Evolutionary conservation across 2,797 vertebrate species (phyloP).

Genomic region (Sternotherus odoratus): DNA sequence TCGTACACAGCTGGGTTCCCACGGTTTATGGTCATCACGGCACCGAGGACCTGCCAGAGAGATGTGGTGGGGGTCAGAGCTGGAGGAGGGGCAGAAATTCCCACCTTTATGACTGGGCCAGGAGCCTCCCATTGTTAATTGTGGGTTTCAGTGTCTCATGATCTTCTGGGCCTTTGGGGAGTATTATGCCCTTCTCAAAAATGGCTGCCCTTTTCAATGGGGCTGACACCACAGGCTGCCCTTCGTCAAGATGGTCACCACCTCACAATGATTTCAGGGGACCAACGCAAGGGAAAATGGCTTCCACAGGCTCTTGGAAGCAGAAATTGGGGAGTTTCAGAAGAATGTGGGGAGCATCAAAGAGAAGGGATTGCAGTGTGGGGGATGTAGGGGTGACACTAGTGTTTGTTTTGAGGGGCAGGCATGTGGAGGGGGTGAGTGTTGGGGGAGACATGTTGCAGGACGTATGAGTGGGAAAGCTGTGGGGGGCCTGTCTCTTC

Average conservation of each 20-base stretch:
- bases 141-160: background rate
- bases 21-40: background rate
- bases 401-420: background rate
- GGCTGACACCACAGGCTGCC: no score
- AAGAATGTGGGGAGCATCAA: background rate
- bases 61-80: background rate
- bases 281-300: no score
- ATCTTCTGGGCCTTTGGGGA: background rate
- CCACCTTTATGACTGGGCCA: no score
- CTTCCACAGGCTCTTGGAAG: background rate
- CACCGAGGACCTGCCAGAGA: background rate
- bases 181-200: background rate
- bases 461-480: background rate
- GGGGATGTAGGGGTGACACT: background rate
- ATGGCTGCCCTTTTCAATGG: no score
- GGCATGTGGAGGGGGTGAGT: background rate
- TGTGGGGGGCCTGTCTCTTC: background rate
- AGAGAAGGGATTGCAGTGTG: background rate
- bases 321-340: fast-evolving
- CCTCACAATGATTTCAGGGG: no score
- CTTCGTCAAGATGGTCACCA: no score
- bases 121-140: background rate
- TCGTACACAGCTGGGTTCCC: background rate
- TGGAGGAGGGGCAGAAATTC: background rate
- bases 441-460: background rate